Evolutionary conservation across 2,113 vertebrate genomes (phyloP).

Genomic region (Chloropsis hardwickii): DNA sequence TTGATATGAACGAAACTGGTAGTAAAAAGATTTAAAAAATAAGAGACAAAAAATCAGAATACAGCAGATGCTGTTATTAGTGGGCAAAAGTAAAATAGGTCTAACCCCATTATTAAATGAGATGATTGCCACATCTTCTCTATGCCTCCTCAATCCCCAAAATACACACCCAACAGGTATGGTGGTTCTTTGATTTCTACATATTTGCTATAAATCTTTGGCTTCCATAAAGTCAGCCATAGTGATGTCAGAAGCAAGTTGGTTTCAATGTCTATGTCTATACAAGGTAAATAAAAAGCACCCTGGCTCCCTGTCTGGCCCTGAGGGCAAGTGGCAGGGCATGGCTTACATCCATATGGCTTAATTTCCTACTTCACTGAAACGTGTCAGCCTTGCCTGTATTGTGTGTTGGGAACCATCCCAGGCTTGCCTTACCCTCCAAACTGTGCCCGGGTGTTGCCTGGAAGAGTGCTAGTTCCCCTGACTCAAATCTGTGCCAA

Average conservation of each 20-base stretch:
- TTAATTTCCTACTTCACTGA: background rate
- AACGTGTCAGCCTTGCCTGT: background rate
- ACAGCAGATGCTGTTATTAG: background rate
- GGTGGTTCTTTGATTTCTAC: background rate
- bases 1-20: fast-evolving
- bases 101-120: background rate
- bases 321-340: background rate
- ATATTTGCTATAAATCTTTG: background rate
- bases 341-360: background rate
- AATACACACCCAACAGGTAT: background rate
- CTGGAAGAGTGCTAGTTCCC: background rate
- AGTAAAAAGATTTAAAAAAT: background rate
- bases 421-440: background rate
- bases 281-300: background rate
- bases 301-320: background rate
- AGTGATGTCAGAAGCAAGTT: background rate
- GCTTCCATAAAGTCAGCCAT: background rate
- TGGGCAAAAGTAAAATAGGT: background rate
- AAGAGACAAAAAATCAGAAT: background rate
- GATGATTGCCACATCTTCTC: background rate
- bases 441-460: background rate
- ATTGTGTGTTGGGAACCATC: background rate
- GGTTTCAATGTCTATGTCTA: background rate
- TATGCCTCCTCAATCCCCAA: background rate
- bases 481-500: background rate